Conservation (phyloP, 1,140 invertebrate species). For the Helicoverpa armigera region DNA sequence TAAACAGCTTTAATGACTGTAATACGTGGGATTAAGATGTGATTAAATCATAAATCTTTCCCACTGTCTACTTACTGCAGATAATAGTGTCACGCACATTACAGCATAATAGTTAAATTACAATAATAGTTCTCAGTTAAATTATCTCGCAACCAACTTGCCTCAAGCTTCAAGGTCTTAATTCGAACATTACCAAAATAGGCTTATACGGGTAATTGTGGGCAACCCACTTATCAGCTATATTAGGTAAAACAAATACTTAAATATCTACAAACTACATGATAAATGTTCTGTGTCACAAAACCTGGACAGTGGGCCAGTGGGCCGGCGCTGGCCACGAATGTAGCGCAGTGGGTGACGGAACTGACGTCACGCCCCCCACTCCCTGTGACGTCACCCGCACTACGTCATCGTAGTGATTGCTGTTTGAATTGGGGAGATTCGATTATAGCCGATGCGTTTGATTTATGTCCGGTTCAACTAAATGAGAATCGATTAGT, state of each 20-base stretch:
- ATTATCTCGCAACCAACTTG: neutral
- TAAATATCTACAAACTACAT: neutral
- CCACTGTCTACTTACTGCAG: too few species aligned
- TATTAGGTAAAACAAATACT: conserved; percentile 4
- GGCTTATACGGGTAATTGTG: neutral
- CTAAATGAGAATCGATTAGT: too few species aligned
- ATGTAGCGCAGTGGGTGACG: conserved; percentile 17
- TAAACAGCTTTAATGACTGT: too few species aligned
- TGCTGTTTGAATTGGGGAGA: neutral
- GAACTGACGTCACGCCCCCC: neutral
- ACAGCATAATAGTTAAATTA: too few species aligned
- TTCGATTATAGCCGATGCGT: too few species aligned
- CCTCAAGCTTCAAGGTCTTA: neutral
- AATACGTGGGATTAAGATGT: too few species aligned
- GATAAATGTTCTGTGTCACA: neutral
- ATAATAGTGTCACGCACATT: too few species aligned
- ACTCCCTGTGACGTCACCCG: conserved; percentile 24
- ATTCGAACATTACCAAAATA: neutral
- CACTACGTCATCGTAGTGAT: neutral
- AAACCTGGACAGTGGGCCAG: conserved; percentile 3
- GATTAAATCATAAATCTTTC: too few species aligned
- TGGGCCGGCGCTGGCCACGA: neutral
- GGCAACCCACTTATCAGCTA: neutral
- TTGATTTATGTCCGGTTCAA: too few species aligned
- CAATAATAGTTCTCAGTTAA: too few species aligned